These are phyloP conservation scores for Catostomus latipinnis DNA, from an alignment of 2,797 vertebrate genomes.

Conservation along the genomic window DNA sequence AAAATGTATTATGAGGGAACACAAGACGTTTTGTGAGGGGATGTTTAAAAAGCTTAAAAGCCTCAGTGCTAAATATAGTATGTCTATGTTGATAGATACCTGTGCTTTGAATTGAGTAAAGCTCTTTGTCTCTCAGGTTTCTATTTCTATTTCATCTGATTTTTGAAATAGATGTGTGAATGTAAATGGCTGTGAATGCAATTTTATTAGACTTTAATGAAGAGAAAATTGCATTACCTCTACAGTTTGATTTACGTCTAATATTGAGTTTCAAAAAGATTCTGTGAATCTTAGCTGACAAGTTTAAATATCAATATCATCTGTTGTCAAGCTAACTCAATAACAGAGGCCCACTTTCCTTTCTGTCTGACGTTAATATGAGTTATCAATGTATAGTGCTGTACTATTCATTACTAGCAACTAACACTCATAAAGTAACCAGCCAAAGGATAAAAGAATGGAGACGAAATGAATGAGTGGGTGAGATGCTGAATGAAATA, in stretches of 20 bases:
- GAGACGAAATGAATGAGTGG: neutral
- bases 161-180: neutral
- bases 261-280: neutral
- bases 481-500: slow-evolving; percentile 2
- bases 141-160: too few relatives aligned
- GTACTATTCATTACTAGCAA: neutral
- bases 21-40: too few relatives aligned
- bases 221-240: slow-evolving; percentile 8
- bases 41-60: too few relatives aligned
- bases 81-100: too few relatives aligned
- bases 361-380: neutral
- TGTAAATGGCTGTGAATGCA: neutral
- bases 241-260: neutral
- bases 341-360: neutral
- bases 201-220: slow-evolving; percentile 11
- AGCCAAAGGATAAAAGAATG: neutral
- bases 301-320: neutral
- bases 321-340: slow-evolving; percentile 5
- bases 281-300: neutral
- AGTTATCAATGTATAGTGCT: neutral
- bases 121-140: neutral
- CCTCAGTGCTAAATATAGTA: too few relatives aligned
- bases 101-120: neutral
- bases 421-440: neutral
- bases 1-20: too few relatives aligned